Percentiles rank a stretch among this genome's conserved stretches.
Conservation (phyloP, 2,888 invertebrate species). For the Troides aeacus region DNA sequence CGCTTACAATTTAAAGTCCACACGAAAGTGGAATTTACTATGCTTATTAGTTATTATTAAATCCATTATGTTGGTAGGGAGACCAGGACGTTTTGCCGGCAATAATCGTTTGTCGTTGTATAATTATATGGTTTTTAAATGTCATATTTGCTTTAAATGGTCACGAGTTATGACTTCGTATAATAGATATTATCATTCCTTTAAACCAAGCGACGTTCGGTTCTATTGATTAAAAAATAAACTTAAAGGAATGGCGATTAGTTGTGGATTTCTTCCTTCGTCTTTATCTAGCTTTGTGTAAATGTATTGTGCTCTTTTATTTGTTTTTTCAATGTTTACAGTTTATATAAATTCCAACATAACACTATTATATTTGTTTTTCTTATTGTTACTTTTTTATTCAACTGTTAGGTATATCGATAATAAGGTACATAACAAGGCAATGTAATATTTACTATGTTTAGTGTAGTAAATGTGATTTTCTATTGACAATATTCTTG, state of each 20-base stretch:
- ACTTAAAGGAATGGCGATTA: constrained; percentile 1
- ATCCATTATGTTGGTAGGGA: neutral
- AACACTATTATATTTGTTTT: neutral
- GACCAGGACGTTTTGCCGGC: neutral
- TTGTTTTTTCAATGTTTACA: constrained; percentile 6
- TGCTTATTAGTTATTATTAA: neutral
- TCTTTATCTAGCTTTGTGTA: constrained; percentile 1
- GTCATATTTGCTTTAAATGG: constrained; percentile 10
- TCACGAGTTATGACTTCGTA: constrained; percentile 9
- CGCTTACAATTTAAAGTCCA: neutral
- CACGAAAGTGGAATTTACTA: neutral
- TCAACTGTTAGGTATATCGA: neutral
- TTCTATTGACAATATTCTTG: too few relatives aligned
- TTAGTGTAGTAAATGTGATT: too few relatives aligned
- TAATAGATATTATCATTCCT: constrained; percentile 22
- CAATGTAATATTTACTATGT: too few relatives aligned
- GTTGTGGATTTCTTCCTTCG: neutral
- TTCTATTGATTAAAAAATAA: constrained; percentile 56
- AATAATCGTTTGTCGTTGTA: neutral
- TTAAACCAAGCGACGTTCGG: constrained; percentile 51
- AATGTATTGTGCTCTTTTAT: neutral
- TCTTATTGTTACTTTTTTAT: neutral
- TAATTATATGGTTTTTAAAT: constrained; percentile 7
- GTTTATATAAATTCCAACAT: constrained; percentile 7
- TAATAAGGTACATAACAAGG: too few relatives aligned